These are phyloP conservation scores for Aleiodes testaceus DNA, from an alignment of 2,888 invertebrate genomes.

Conservation along the genomic window DNA sequence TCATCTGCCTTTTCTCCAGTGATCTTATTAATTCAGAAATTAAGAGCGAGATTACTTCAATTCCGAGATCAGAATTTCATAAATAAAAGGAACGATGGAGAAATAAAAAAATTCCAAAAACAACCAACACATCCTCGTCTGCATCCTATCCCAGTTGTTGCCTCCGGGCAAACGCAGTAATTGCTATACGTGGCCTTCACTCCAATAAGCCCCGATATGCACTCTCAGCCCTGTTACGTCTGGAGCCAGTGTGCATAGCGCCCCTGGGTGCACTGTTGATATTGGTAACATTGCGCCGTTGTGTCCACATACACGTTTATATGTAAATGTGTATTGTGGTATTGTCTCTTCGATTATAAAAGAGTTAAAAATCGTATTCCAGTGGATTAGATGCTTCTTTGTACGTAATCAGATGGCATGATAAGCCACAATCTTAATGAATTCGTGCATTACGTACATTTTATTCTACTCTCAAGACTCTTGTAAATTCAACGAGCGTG, in stretches of 20 bases:
- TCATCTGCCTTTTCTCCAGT: background rate
- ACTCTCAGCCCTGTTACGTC: constrained; percentile 38
- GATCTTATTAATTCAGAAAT: constrained; percentile 18
- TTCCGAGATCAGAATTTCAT: background rate
- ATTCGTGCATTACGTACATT: too few relatives aligned
- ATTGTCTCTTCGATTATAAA: constrained; percentile 69
- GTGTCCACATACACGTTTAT: constrained; percentile 54
- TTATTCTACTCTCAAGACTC: too few relatives aligned
- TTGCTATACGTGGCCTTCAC: constrained; percentile 59
- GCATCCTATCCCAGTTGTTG: constrained; percentile 56
- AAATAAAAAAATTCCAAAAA: constrained; percentile 32
- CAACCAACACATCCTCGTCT: constrained; percentile 32
- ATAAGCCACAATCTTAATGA: background rate
- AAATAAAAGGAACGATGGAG: constrained; percentile 35
- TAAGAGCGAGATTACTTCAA: constrained; percentile 17
- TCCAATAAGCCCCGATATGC: constrained; percentile 49
- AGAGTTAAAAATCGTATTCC: constrained; percentile 56
- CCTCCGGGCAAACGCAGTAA: constrained; percentile 62
- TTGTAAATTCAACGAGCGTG: background rate
- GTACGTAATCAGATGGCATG: background rate
- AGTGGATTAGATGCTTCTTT: constrained; percentile 10
- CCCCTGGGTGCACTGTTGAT: constrained; percentile 33
- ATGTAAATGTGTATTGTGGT: constrained; percentile 68
- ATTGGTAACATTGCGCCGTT: constrained; percentile 39
- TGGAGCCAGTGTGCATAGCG: constrained; percentile 38